Percentiles rank a stretch among this genome's conserved stretches.
phyloP scores from a whole-genome alignment of 2,888 invertebrate genomes.

The Harpagoxenus sublaevis region DNA sequence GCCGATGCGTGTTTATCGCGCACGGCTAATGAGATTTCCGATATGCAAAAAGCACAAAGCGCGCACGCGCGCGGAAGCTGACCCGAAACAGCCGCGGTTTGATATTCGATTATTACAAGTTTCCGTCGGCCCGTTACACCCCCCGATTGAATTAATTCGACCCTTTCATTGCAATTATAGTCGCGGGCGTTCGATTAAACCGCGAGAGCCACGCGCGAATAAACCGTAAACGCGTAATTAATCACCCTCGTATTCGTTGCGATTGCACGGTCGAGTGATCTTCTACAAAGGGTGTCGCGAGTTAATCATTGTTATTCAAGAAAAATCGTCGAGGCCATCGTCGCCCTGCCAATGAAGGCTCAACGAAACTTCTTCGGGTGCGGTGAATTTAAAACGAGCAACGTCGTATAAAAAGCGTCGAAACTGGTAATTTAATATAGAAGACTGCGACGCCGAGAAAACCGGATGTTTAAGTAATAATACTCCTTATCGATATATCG shows the following conservation, averaged over 20 bases:
- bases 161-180: slow-evolving; percentile 40
- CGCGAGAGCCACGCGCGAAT: slow-evolving; percentile 49
- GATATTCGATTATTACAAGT: slow-evolving; percentile 57
- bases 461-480: slow-evolving; percentile 43
- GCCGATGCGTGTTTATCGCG: slow-evolving; percentile 17
- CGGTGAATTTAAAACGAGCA: slow-evolving; percentile 70
- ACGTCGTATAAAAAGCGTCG: slow-evolving; percentile 46
- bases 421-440: slow-evolving; percentile 72
- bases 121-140: slow-evolving; percentile 44
- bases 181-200: slow-evolving; percentile 52
- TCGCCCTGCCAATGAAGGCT: background rate
- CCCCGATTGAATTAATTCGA: slow-evolving; percentile 53
- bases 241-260: slow-evolving; percentile 45
- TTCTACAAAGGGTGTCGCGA: slow-evolving; percentile 49
- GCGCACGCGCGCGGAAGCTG: slow-evolving; percentile 21
- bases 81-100: slow-evolving; percentile 46
- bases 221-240: slow-evolving; percentile 56
- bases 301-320: slow-evolving; percentile 69
- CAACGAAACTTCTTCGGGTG: slow-evolving; percentile 57
- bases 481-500: slow-evolving; percentile 24
- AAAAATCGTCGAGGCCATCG: slow-evolving; percentile 38
- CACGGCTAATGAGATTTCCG: slow-evolving; percentile 39
- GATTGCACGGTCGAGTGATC: slow-evolving; percentile 40
- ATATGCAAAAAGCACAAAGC: slow-evolving; percentile 39
- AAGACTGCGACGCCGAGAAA: slow-evolving; percentile 32